These are phyloP conservation scores for Calyptomena viridis DNA, from an alignment of 2,113 vertebrate genomes.

Conservation along the genomic window DNA sequence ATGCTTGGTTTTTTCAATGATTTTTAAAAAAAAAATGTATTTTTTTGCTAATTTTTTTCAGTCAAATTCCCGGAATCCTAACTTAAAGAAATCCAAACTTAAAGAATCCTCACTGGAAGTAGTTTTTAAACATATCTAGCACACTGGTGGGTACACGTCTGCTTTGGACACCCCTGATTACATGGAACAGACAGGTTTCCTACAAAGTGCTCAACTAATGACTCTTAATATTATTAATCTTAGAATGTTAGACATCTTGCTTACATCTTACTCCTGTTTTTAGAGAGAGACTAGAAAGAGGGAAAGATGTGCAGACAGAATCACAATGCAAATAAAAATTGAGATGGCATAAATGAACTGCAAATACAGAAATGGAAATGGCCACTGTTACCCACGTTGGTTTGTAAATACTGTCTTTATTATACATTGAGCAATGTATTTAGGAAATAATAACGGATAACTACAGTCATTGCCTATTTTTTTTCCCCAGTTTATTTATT, in stretches of 20 bases:
- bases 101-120: background rate
- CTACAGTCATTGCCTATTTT: background rate
- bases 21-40: background rate
- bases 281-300: background rate
- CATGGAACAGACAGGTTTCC: background rate
- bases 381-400: background rate
- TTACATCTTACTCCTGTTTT: background rate
- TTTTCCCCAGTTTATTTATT: background rate
- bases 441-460: background rate
- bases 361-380: background rate
- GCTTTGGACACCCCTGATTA: background rate
- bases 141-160: background rate
- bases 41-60: background rate
- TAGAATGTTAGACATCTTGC: background rate
- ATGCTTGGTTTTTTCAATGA: background rate
- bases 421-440: background rate
- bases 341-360: background rate
- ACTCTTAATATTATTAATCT: background rate
- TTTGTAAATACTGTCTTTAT: background rate
- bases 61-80: background rate
- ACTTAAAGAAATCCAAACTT: background rate
- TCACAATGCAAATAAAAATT: background rate
- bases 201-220: background rate
- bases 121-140: background rate
- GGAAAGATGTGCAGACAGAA: accelerated